Percentiles rank a stretch among this genome's conserved stretches.
Evolutionary conservation across 2,888 invertebrate species (phyloP).

Genomic region (Rhynchonema sp.): DNA sequence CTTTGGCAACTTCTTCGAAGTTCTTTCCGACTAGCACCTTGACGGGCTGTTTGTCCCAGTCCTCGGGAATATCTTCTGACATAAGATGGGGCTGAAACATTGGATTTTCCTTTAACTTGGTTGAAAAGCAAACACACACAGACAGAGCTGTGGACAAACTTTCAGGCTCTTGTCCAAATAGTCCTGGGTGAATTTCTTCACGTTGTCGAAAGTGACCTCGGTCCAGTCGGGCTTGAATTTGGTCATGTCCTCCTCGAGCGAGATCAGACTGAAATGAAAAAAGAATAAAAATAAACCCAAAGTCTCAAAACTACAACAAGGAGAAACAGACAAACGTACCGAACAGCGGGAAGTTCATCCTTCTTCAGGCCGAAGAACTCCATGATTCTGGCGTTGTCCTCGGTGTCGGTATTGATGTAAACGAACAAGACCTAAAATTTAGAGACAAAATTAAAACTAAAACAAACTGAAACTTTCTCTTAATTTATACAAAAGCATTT

Average conservation of each 20-base stretch:
- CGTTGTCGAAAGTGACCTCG: constrained; percentile 45
- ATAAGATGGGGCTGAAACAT: constrained; percentile 57
- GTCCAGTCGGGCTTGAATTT: constrained; percentile 69
- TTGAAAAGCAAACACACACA: not conserved
- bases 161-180: constrained; percentile 81
- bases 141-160: constrained; percentile 26
- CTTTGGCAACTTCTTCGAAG: constrained; percentile 75
- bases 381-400: constrained; percentile 85
- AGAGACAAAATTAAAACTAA: too few species aligned
- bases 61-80: constrained; percentile 76
- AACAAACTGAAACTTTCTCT: too few species aligned
- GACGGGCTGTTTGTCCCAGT: constrained; percentile 88
- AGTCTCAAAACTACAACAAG: too few species aligned
- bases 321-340: too few species aligned
- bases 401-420: constrained; percentile 77
- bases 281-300: not conserved
- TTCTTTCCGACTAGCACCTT: constrained; percentile 70
- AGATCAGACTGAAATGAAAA: constrained; percentile 44
- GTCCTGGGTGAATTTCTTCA: constrained; percentile 59
- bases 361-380: constrained; percentile 98
- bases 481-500: not conserved
- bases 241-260: constrained; percentile 85
- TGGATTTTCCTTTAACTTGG: not conserved
- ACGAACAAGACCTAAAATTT: constrained; percentile 70
- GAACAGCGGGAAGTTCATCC: constrained; percentile 42